Evolutionary conservation across 2,888 invertebrate species (phyloP).

Genomic region (Ypsolopha sequella): DNA sequence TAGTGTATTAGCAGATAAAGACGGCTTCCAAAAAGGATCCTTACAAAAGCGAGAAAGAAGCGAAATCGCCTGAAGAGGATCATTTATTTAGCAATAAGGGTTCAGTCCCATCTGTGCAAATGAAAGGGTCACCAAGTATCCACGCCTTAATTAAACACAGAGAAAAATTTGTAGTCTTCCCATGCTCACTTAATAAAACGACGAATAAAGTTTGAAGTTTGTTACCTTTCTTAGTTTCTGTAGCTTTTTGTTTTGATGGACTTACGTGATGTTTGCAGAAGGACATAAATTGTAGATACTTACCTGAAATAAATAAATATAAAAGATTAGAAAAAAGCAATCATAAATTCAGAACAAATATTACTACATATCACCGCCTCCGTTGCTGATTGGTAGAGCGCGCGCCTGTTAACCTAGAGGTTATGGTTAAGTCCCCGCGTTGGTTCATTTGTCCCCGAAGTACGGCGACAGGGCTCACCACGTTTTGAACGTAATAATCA

Average conservation of each 20-base stretch:
- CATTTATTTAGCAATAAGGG: slow-evolving; percentile 58
- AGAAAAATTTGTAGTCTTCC: slow-evolving; percentile 38
- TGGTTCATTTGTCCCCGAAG: too few species aligned
- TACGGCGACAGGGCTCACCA: too few species aligned
- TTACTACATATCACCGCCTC: too few species aligned
- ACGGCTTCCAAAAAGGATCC: slow-evolving; percentile 18
- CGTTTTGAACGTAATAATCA: too few species aligned
- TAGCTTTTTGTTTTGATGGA: not conserved
- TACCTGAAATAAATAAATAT: slow-evolving; percentile 45
- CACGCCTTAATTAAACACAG: slow-evolving; percentile 56
- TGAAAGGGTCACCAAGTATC: slow-evolving; percentile 51
- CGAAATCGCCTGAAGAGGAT: slow-evolving; percentile 22
- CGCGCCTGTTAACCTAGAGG: too few species aligned
- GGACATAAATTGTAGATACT: slow-evolving; percentile 21
- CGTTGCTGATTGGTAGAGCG: too few species aligned
- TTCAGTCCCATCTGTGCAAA: slow-evolving; percentile 54
- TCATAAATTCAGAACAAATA: too few species aligned
- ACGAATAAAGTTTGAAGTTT: not conserved
- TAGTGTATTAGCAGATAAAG: slow-evolving; percentile 9
- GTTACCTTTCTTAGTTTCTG: not conserved
- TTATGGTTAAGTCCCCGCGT: too few species aligned
- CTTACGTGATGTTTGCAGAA: too few species aligned
- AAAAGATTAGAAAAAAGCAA: too few species aligned
- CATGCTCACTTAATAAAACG: not conserved
- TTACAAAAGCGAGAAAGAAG: slow-evolving; percentile 31